Conservation (phyloP, 2,113 vertebrate species). For the Aramus guarauna region DNA sequence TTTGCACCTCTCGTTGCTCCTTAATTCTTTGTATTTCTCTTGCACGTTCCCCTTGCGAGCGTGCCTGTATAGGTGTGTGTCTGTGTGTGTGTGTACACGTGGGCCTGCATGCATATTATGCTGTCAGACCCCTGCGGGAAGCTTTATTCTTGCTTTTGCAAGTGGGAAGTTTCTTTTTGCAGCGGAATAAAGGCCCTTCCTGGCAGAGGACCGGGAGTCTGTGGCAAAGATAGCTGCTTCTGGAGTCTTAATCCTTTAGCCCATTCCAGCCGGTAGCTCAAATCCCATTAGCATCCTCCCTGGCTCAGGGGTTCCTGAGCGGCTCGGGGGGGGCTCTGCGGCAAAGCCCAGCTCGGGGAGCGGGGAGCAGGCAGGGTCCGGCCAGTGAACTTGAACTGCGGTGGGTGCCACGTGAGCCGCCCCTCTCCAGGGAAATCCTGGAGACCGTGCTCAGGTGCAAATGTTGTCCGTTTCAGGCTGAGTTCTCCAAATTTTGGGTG, state of each 20-base stretch:
- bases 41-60: neutral
- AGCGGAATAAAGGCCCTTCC: neutral
- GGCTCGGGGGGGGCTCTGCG: neutral
- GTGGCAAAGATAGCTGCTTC: neutral
- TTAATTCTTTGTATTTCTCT: neutral
- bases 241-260: neutral
- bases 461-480: accelerated
- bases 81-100: neutral
- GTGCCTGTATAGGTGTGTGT: neutral
- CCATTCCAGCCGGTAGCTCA: neutral
- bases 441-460: neutral
- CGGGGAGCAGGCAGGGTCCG: neutral
- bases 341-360: neutral
- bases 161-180: neutral
- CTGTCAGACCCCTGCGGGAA: slow-evolving; percentile 19
- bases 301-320: neutral
- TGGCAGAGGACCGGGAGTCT: neutral
- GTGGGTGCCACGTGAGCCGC: neutral
- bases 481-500: neutral
- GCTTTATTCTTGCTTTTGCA: slow-evolving; percentile 28
- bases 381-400: accelerated
- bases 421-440: accelerated
- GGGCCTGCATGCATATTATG: slow-evolving; percentile 13
- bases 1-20: neutral
- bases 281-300: neutral